Evolutionary conservation across 1,140 invertebrate species (phyloP), one percentile per base, ranked within the genome.

Genomic region (Drosophila arawakana): DNA sequence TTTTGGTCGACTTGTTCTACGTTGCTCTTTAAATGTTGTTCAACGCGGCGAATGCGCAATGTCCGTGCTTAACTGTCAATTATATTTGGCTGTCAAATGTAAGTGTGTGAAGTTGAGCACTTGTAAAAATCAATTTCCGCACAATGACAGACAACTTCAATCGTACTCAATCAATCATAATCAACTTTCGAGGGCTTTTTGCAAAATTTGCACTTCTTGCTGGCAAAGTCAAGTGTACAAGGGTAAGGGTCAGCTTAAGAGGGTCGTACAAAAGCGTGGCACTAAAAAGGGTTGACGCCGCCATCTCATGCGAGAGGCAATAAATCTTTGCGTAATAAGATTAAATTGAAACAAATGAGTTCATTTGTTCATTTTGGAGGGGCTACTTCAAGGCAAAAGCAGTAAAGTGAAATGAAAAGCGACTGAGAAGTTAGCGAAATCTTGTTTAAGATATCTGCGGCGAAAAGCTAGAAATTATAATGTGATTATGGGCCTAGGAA

Each of bases 321-420:
- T 86, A 86, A 86, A 86, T 86, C 83, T 82, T 81, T 60, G 46
- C 67, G 68, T 86, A 88, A 86, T 88, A 79, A 73, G 82, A 82
- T 86, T 82, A 86, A 88, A 86, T 86, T 86, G 75, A 84, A 86
- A 88, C 82, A 86, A 85, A 86, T 86, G 82, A 88, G 82, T 88
- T 82, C 79, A 86, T 86, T 86, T 86, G 76, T 79, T 86, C 50
- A 10, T 7, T 10, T 67, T 35, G n/a, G 10, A 10, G 39, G 10
- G 46, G 66, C 74, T 79, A 70, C 58, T 62, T 49, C 44, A 49
- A 6, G 7, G 34, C 1, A 13, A 55, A 68, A 65, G 37, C 37
- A 21, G 60, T 49, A 39, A 21, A 34, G 15, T 3, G 47, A 3
- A 9, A 21, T 7, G 37, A 37, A 18, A 25, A 50, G 35, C 10